Base-by-base conservation (phyloP, 2,888 invertebrate genomes). In the Aplocera efformata region DNA sequence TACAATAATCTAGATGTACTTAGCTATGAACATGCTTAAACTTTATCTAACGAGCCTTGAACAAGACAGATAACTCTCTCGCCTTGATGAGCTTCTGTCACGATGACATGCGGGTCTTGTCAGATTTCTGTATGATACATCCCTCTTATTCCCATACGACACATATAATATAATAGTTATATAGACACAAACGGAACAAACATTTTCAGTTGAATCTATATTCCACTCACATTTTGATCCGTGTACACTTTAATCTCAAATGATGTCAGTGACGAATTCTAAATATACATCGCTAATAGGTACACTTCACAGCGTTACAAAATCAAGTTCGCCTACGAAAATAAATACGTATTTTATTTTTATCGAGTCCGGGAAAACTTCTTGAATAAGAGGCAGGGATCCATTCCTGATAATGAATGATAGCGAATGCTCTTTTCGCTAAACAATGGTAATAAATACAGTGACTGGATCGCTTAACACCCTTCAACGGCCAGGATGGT, bases 381-480 rank as follows among this genome's bases (percentile, higher is more conserved):
- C 65, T 66, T 66, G 76, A 71, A 72, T 64, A 62, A 56, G 50
- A 53, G 54, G 51, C 53, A 47, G 48, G 54, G 56, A 44, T 44
- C 39, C 39, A 61, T 58, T 50, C 66, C 52, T 60, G 69, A 72
- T 85, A 85, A 85, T 81, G 79, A 83, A 85, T 78, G 82, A 80
- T 78, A 74, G 66, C 70, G 75, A 73, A 76, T 75, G 78, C 79
- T 78, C 75, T 70, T 80, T 80, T 72, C 70, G 60, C 82, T 86
- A 86, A 86, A 84, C 78, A 84, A 86, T 86, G 85, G 83, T 86
- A 86, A 86, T 86, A 83, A 81, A 86, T 85, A 86, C 86, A 83
- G 83, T 62, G 80, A 82, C 76, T 77, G 67, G 60, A 53, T 59
- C 71, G 77, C 67, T 80, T 81, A 84, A 68, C 82, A 65, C 71